Base-by-base conservation (phyloP, 2,888 invertebrate species). In the Acleris literana region DNA sequence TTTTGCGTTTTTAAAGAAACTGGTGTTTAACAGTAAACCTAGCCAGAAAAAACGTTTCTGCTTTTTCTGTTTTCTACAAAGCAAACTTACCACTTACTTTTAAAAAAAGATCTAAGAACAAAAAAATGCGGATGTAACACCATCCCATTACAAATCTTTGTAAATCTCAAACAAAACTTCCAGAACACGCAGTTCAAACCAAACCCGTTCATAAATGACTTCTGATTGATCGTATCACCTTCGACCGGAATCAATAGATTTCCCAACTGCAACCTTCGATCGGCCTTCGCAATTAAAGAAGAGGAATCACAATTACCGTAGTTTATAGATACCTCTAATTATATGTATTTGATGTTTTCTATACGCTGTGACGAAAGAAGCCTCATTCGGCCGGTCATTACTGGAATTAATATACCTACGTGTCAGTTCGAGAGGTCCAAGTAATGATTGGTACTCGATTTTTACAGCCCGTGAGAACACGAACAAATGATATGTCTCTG, bases 371-470 rank as follows among this genome's bases (percentile, higher is more conserved):
- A 91, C 91, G 91, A 92, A 91, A 91, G 86, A 88, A 82, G 79
- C 83, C 83, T 84, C 86, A 82, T 85, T 86, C 86, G 78, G 75
- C 76, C 81, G 82, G 90, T 90, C 91, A 92, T 92, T 92, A 92
- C 80, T 87, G 80, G 92, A 90, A 92, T 92, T 92, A 92, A 92
- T 92, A 91, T 89, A 88, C 83, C 88, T 90, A 92, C 92, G 92
- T 92, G 92, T 86, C 78, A 87, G 92, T 86, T 92, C 92, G 84
- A 85, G 83, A 90, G 90, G 90, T 90, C 81, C 78, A 72, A 69
- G 71, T 90, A 90, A 91, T 90, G 84, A 89, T 84, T 79, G 83
- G 76, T 82, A 85, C 81, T 81, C 80, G 83, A 86, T 87, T 90
- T 90, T 91, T 91, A 82, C 80, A 78, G 81, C 80, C 82, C 90